Percentiles rank a stretch among this genome's conserved stretches.
Evolutionary conservation across 2,888 invertebrate genomes (phyloP).

Genomic region (Therioaphis trifolii): DNA sequence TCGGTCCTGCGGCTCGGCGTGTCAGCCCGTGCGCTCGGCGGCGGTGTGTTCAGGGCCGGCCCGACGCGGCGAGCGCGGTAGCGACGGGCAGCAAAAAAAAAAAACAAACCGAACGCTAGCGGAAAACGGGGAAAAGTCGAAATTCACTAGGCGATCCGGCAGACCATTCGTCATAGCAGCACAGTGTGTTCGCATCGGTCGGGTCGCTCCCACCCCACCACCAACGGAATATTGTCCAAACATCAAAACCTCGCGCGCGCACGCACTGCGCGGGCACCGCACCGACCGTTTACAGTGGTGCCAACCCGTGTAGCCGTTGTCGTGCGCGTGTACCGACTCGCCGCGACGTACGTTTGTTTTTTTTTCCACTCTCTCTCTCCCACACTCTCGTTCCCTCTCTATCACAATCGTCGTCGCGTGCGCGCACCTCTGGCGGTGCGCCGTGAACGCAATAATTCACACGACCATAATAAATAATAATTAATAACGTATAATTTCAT

Average conservation of each 20-base stretch:
- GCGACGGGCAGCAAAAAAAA: slow-evolving; percentile 52
- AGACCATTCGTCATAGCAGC: slow-evolving; percentile 62
- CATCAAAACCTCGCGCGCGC: slow-evolving; percentile 53
- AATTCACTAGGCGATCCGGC: slow-evolving; percentile 62
- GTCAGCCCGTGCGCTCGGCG: slow-evolving; percentile 15
- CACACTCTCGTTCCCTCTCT: too few relatives aligned
- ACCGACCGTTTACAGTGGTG: slow-evolving; percentile 49
- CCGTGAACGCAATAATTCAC: too few relatives aligned
- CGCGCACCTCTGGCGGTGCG: too few relatives aligned
- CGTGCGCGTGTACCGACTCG: not conserved
- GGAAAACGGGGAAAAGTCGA: slow-evolving; percentile 63
- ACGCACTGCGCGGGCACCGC: slow-evolving; percentile 18
- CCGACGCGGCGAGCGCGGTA: slow-evolving; percentile 53
- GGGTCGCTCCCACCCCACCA: slow-evolving; percentile 62
- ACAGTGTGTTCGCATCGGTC: slow-evolving; percentile 62
- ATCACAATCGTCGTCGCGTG: too few relatives aligned
- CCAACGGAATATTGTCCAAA: slow-evolving; percentile 60
- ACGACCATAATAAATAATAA: too few relatives aligned
- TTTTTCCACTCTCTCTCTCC: not conserved
- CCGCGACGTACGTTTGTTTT: too few relatives aligned
- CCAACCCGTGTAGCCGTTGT: slow-evolving; percentile 20
- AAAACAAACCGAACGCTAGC: slow-evolving; percentile 59
- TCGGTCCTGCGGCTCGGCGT: not conserved
- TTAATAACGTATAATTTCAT: too few relatives aligned
- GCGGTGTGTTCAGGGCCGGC: slow-evolving; percentile 41